Conservation (phyloP, 2,797 vertebrate species). For the Meriones psammophilus region DNA sequence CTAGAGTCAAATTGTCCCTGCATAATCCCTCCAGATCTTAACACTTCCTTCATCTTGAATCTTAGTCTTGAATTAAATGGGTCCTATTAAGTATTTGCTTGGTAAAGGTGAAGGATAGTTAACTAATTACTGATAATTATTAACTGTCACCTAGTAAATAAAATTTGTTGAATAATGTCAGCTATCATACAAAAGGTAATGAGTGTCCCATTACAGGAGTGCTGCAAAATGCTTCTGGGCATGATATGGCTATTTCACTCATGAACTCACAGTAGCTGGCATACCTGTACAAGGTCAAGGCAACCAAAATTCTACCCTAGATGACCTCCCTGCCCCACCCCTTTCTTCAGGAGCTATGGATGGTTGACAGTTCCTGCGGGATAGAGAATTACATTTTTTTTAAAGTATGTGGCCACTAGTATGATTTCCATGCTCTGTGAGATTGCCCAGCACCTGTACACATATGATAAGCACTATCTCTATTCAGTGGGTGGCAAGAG, state of each 20-base stretch:
- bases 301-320: not conserved
- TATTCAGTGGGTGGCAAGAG: too few relatives aligned
- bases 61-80: not conserved
- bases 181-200: not conserved
- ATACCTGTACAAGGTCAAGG: not conserved
- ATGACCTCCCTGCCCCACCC: not conserved
- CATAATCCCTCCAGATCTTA: not conserved
- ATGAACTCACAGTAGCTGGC: not conserved
- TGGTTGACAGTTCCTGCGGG: not conserved
- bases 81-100: not conserved
- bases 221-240: not conserved
- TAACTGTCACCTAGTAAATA: not conserved
- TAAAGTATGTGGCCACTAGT: not conserved
- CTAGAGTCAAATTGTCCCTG: not conserved
- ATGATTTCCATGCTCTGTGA: not conserved
- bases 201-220: not conserved
- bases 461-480: not conserved
- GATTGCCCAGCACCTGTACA: not conserved
- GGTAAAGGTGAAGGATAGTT: not conserved
- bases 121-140: not conserved
- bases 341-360: not conserved
- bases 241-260: too few relatives aligned
- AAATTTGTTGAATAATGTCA: not conserved
- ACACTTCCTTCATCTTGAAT: not conserved
- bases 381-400: not conserved